Evolutionary conservation across 2,888 invertebrate species (phyloP).

Genomic region (Thera obeliscata): DNA sequence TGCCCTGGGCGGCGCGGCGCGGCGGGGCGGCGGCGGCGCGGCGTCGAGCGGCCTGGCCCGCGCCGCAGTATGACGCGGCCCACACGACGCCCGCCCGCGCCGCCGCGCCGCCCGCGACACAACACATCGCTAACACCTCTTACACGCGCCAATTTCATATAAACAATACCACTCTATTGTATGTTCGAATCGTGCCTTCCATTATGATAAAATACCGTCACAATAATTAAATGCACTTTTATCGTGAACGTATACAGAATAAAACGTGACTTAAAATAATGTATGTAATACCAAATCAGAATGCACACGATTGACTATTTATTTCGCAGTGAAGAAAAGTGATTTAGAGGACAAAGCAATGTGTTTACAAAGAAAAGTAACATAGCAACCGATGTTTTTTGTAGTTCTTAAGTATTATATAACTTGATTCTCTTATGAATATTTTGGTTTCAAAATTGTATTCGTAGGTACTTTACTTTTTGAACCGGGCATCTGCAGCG

Average conservation of each 20-base stretch:
- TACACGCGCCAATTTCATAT: conserved; percentile 34
- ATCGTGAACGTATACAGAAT: conserved; percentile 30
- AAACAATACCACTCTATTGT: conserved; percentile 38
- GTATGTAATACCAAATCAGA: conserved; percentile 27
- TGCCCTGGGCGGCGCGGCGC: conserved; percentile 39
- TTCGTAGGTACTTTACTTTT: neutral
- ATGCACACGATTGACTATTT: conserved; percentile 27
- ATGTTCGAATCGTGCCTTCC: conserved; percentile 66
- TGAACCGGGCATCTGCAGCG: neutral
- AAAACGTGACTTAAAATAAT: conserved; percentile 27
- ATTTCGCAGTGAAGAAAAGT: conserved; percentile 47
- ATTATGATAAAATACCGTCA: conserved; percentile 44
- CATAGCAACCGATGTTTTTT: conserved; percentile 67
- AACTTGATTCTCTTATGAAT: conserved; percentile 12
- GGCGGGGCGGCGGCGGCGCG: conserved; percentile 31
- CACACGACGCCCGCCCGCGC: conserved; percentile 67
- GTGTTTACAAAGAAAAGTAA: conserved; percentile 77
- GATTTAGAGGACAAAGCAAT: conserved; percentile 63
- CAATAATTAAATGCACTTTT: conserved; percentile 33
- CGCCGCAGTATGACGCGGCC: conserved; percentile 80
- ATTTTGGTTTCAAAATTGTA: neutral
- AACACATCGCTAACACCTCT: conserved; percentile 37
- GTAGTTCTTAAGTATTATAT: conserved; percentile 41
- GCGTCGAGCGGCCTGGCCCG: conserved; percentile 35
- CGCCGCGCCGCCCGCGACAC: conserved; percentile 55